Evolutionary conservation across 2,113 vertebrate species (phyloP).

Genomic region (Antechinus flavipes): DNA sequence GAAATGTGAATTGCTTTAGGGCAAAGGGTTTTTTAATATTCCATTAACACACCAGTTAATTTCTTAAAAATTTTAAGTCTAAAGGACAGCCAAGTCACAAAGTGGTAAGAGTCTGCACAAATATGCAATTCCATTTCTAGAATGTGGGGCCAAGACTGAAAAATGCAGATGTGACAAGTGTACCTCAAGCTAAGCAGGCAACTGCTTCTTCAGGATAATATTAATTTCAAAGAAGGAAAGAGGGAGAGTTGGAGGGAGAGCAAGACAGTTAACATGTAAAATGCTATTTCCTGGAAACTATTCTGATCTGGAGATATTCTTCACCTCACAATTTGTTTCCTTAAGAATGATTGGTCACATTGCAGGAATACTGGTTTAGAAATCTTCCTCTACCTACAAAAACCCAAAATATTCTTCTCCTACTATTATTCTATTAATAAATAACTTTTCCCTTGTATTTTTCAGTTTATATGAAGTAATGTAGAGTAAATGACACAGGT

Average conservation of each 20-base stretch:
- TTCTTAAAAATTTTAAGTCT: background rate
- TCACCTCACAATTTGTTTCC: background rate
- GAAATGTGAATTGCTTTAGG: background rate
- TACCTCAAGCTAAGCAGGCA: background rate
- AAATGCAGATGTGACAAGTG: background rate
- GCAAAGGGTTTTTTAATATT: background rate
- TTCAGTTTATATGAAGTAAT: background rate
- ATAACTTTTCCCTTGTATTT: background rate
- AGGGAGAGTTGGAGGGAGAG: background rate
- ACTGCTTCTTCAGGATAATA: background rate
- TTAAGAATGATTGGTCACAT: background rate
- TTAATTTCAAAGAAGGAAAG: background rate
- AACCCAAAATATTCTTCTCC: background rate
- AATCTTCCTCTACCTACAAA: background rate
- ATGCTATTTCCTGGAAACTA: background rate
- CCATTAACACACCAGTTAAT: background rate
- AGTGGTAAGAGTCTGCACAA: background rate
- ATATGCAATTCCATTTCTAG: background rate
- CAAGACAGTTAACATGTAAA: background rate
- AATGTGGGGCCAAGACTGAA: background rate
- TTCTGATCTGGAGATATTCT: background rate
- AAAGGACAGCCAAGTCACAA: background rate
- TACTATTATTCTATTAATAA: background rate
- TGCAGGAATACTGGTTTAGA: background rate
- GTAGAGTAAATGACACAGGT: background rate